Base-by-base conservation (phyloP, 2,113 vertebrate genomes). In the Microtus ochrogaster region DNA sequence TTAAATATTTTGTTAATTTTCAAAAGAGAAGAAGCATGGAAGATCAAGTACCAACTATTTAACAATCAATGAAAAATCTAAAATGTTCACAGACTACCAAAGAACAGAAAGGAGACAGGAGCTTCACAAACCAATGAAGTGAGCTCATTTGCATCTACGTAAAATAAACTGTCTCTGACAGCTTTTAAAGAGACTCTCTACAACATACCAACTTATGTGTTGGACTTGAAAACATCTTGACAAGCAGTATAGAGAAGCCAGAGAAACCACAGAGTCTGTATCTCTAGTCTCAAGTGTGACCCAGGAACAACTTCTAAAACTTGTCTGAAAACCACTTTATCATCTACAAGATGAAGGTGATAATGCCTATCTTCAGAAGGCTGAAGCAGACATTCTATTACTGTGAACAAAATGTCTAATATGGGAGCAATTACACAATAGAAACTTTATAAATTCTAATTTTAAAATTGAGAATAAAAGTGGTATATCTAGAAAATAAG, bases 261-360 rank as follows among this genome's bases (percentile, higher is more conserved):
- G 47, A 81, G 33, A 83, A 81, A 84, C 28, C 16, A 33, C 30
- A 55, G 63, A 88, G 65, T 73, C 92, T 77, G 73, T 84, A 82
- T 65, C 10, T 72, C 17, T 7, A 89, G 52, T 87, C 44, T 95
- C 63, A 66, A 70, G 30, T 72, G 74, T 61, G 84, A 93, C 21
- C 39, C 41, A 65, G 21, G 55, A 63, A 88, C 36, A 78, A 66
- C 81, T 89, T 92, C 84, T 24, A 79, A 22, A 87, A 16, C 14
- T 84, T 96, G 41, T 89, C 39, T 49, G 36, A 85, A 82, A 92
- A 81, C 88, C n/a, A 55, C 72, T 90, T 93, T 47, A 92, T 92
- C 47, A 81, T 66, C 39, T 76, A 70, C 26, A 78, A 91, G 88
- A 90, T 28, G 47, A 92, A 17, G 65, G 49, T 13, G 55, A 76